Evolutionary conservation across 2,888 invertebrate genomes (phyloP), one percentile per base, ranked within the genome.

Genomic region (Heliconius erato): DNA sequence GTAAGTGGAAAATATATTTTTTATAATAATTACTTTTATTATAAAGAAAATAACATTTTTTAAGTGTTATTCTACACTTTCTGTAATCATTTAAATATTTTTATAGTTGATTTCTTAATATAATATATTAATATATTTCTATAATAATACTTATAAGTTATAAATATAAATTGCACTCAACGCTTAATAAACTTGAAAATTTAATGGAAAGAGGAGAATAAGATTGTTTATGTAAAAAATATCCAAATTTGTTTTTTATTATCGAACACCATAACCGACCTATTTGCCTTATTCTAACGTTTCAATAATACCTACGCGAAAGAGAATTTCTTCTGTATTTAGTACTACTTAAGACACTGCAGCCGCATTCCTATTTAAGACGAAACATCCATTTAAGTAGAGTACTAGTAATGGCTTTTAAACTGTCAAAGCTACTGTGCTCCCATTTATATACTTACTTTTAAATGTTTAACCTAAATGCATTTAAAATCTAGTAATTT

Each of bases 1-100:
- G 99, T 97, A 97, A 92, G 96, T 86, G 35, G 40, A 28, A 6
- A 14, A n/a, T 16, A n/a, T 40, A 11, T 1, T 11, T 11, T 11
- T 40, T 40, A 40, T 40, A 40, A 40, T 23, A 19, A 23, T 19
- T 54, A 7, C 54, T 54, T 54, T 6, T 6, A 54, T 54, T 54
- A 54, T 35, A 7, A 40, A 54, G 19, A 54, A 19, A 54, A 19
- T 19, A 6, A 16, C 0, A 44, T 2, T 54, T 49, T 54, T 7
- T 7, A 7, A 54, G 19, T 19, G 7, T 19, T 19, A 16, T 49
- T 49, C 16, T 19, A 49, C 49, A 49, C 16, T 49, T 49, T 49
- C 14, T 49, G 16, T 49, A 49, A 49, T 49, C 14, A 14, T 49
- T 35, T 44, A 14, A 49, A 49, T 14, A 44, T 49, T 49, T 49